Conservation (phyloP, 2,888 invertebrate genomes). For the Automeris io region DNA sequence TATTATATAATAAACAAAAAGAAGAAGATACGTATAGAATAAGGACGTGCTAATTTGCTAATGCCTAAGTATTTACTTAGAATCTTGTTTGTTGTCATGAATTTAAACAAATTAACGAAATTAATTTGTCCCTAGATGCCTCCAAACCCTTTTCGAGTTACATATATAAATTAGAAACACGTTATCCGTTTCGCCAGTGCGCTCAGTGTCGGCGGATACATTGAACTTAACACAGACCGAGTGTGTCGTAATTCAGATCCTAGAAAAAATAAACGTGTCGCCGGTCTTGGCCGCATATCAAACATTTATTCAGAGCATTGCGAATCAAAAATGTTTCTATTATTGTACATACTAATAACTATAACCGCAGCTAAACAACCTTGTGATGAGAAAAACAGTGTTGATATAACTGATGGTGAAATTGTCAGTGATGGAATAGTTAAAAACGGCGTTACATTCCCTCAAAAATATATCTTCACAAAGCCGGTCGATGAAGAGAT, state of each 20-base stretch:
- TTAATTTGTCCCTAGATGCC: slow-evolving; percentile 4
- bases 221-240: not conserved
- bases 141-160: slow-evolving; percentile 6
- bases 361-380: slow-evolving; percentile 26
- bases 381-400: slow-evolving; percentile 34
- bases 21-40: too few species aligned
- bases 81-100: not conserved
- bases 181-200: slow-evolving; percentile 4
- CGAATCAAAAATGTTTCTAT: slow-evolving; percentile 14
- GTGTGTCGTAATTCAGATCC: not conserved
- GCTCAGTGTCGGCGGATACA: not conserved
- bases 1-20: too few species aligned
- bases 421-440: slow-evolving; percentile 26
- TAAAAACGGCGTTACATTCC: slow-evolving; percentile 33
- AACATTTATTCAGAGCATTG: too few species aligned
- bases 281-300: too few species aligned
- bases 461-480: slow-evolving; percentile 33
- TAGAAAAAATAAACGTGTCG: too few species aligned
- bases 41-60: not conserved
- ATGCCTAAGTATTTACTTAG: not conserved
- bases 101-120: not conserved
- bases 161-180: slow-evolving; percentile 9
- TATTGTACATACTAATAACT: slow-evolving; percentile 22
- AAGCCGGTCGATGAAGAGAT: slow-evolving; percentile 35
- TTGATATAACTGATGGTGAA: slow-evolving; percentile 36